Evolutionary conservation across 2,113 vertebrate genomes (phyloP), one percentile per base, ranked within the genome.

Genomic region (Alces alces): DNA sequence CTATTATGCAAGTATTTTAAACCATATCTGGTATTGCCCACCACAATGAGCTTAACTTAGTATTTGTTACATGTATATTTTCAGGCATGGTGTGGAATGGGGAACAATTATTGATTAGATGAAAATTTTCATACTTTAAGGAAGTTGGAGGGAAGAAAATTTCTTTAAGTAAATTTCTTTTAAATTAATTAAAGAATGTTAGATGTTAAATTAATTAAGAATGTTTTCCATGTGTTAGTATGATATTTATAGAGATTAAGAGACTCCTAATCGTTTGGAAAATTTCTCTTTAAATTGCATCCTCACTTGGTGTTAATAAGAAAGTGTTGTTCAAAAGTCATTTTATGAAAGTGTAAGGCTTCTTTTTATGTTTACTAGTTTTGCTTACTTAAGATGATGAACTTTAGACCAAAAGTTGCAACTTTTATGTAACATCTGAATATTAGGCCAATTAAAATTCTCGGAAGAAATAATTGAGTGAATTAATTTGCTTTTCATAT

Each of bases 201-300:
- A 39, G n/a, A 70, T 70, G 66, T 70, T 70, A n/a, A 64, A 17
- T 64, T n/a, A 70, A 36, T 70, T 39, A 73, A 73, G n/a, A 73
- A 73, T 23, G 66, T 43, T 76, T 76, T 86, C 10, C 33, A 76
- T 86, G 11, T 91, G 5, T 70, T 96, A 84, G 2, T 91, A 11
- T 91, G 45, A 57, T 80, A 85, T 83, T 95, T 93, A 54, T 58
- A 79, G 23, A 96, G 55, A 91, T 73, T 88, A 88, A 93, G 33
- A 85, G 33, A 78, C 58, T 88, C 88, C 14, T 87, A 50, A 87
- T 43, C 58, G 2, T 19, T 84, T 84, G 19, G 52, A 88, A 90
- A 11, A 6, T 28, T 82, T 97, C 19, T 80, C 5, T 80, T 95
- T 80, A 90, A 96, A 86, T 90, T 91, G n/a, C 36, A 64, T 86